Conservation (phyloP, 2,888 invertebrate species). For the Drosophila cyrtoloma region DNA sequence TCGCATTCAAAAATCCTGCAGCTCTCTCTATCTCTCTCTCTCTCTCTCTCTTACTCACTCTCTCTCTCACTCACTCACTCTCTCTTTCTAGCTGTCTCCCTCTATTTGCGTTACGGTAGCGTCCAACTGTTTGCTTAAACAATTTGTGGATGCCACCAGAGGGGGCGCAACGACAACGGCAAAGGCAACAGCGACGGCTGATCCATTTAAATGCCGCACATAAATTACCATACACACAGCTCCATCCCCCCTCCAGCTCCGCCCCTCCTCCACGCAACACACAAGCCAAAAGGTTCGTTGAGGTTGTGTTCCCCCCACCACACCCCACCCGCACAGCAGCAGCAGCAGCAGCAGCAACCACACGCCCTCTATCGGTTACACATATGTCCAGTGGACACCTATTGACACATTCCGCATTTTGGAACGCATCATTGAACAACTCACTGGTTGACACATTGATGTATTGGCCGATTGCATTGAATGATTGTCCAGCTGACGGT, state of each 20-base stretch:
- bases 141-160: conserved; percentile 60
- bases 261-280: neutral
- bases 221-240: conserved; percentile 66
- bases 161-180: conserved; percentile 14
- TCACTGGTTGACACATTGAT: conserved; percentile 72
- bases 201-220: conserved; percentile 79
- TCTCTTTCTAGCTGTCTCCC: neutral
- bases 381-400: conserved; percentile 51
- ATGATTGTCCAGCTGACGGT: conserved; percentile 56
- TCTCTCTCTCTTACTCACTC: neutral
- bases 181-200: conserved; percentile 21
- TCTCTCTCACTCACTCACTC: neutral
- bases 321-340: neutral
- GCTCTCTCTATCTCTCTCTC: neutral
- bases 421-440: conserved; percentile 71
- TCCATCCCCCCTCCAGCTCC: neutral
- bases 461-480: conserved; percentile 69
- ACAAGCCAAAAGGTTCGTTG: conserved; percentile 2
- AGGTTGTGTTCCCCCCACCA: neutral
- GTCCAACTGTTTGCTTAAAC: conserved; percentile 59
- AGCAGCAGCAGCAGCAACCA: neutral
- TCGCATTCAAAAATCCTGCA: conserved; percentile 28
- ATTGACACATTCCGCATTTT: conserved; percentile 55
- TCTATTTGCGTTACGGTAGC: conserved; percentile 17
- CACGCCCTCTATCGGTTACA: conserved; percentile 6